These are phyloP conservation scores for Acanthiza pusilla DNA, from an alignment of 2,797 vertebrate genomes.

Conservation along the genomic window DNA sequence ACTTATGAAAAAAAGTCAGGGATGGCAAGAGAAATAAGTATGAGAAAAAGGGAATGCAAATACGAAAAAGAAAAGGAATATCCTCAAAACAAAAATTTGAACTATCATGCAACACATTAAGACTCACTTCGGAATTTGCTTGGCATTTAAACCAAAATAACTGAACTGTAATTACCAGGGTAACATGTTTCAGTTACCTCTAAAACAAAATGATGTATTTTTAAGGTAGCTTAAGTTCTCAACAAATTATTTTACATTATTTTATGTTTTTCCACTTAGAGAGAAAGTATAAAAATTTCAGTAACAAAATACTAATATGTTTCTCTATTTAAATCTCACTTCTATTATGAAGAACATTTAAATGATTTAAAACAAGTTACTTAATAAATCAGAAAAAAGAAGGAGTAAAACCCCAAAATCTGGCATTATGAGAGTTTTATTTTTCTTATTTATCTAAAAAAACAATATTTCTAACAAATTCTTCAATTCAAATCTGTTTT, in stretches of 20 bases:
- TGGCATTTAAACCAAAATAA: background rate
- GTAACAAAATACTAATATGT: background rate
- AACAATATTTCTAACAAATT: background rate
- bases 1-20: background rate
- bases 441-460: background rate
- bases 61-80: background rate
- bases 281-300: background rate
- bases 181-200: background rate
- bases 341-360: background rate
- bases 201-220: background rate
- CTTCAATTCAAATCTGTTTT: background rate
- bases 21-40: background rate
- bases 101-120: background rate
- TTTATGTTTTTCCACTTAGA: background rate
- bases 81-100: background rate
- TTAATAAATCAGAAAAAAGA: background rate
- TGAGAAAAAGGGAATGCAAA: background rate
- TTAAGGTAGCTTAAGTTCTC: background rate
- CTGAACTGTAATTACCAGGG: background rate
- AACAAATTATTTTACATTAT: background rate
- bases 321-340: background rate
- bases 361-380: background rate
- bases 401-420: background rate
- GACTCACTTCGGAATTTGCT: background rate
- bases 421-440: accelerated